These are phyloP conservation scores for Caenorhabditis plicata DNA, from an alignment of 2,888 invertebrate species.

Conservation along the genomic window DNA sequence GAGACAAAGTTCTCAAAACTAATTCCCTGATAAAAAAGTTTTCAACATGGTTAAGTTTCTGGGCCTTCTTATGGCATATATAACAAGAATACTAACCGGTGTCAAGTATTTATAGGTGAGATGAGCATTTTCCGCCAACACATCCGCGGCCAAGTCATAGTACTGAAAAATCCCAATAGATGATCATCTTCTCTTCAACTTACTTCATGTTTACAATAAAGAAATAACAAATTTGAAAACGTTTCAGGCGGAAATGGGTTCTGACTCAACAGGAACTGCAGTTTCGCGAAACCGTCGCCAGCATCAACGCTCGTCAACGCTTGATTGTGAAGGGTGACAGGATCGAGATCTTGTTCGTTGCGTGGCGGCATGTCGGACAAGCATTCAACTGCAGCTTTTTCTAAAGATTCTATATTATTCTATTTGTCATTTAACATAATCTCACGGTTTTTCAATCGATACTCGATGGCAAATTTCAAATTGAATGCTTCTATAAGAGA, in stretches of 20 bases:
- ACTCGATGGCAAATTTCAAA: constrained; percentile 96
- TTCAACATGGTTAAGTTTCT: too few species aligned
- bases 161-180: too few species aligned
- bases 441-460: constrained; percentile 81
- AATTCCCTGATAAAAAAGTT: too few species aligned
- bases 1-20: too few species aligned
- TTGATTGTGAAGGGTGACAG: constrained; percentile 88
- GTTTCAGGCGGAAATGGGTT: constrained; percentile 97
- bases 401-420: constrained; percentile 31
- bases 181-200: too few species aligned
- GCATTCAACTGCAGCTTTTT: constrained; percentile 64
- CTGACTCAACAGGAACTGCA: constrained; percentile 89
- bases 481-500: constrained; percentile 97
- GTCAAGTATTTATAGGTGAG: constrained; percentile 79
- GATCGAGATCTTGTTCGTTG: constrained; percentile 93
- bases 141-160: constrained; percentile 94
- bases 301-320: constrained; percentile 70
- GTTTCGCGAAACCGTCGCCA: constrained; percentile 88
- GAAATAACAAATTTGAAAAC: constrained; percentile 87
- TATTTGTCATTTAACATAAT: neutral
- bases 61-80: too few species aligned
- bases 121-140: constrained; percentile 93
- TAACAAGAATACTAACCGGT: constrained; percentile 54
- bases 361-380: constrained; percentile 73
- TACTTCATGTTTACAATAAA: constrained; percentile 97